Conservation (phyloP, 2,797 vertebrate species). For the Peromyscus aztecus region DNA sequence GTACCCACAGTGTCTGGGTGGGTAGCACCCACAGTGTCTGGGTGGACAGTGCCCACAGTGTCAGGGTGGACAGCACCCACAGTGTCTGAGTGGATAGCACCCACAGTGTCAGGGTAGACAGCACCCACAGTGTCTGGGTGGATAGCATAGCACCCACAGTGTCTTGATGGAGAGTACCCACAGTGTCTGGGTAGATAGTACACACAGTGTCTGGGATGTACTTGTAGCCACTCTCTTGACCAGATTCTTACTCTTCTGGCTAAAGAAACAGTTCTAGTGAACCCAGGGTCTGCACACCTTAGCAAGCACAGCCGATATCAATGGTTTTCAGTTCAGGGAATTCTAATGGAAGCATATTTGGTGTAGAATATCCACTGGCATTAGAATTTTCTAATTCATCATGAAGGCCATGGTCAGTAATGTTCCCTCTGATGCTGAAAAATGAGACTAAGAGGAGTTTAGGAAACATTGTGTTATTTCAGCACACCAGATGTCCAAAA, state of each 20-base stretch:
- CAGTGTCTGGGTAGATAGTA: background rate
- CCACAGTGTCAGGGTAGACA: too few species aligned
- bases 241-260: background rate
- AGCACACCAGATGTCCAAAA: constrained; percentile 5
- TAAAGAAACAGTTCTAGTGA: constrained; percentile 3
- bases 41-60: background rate
- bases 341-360: background rate
- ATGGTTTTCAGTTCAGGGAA: background rate
- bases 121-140: background rate
- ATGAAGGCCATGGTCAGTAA: constrained; percentile 15
- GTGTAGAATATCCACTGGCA: background rate
- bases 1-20: background rate
- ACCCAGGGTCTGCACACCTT: background rate
- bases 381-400: constrained; percentile 59
- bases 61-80: background rate
- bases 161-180: background rate
- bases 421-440: constrained; percentile 3
- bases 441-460: constrained; percentile 5
- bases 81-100: background rate
- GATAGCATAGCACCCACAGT: background rate
- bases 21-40: background rate
- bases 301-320: background rate
- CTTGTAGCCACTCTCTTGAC: background rate
- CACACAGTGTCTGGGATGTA: background rate
- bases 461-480: constrained; percentile 32